Evolutionary conservation across 2,888 invertebrate species (phyloP).

Genomic region (Vesta saturnalis): DNA sequence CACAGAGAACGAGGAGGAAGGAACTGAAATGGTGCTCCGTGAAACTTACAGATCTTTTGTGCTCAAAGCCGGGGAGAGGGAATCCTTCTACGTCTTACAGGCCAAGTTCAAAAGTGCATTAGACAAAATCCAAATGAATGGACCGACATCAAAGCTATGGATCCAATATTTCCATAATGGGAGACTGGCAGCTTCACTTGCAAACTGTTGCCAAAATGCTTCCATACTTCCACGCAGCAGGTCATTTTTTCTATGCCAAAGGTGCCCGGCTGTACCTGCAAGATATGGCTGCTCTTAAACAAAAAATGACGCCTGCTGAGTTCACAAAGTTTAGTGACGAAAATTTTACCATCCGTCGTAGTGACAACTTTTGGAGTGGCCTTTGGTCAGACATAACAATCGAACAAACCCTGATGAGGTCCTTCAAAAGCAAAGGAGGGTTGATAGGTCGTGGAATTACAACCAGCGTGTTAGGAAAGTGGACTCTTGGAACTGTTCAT

Average conservation of each 20-base stretch:
- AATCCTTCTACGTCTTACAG: not conserved
- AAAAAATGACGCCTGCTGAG: not conserved
- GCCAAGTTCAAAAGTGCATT: not conserved
- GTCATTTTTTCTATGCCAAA: slow-evolving; percentile 55
- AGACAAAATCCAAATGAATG: not conserved
- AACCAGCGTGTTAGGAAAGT: slow-evolving; percentile 40
- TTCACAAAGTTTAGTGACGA: not conserved
- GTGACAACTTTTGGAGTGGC: slow-evolving; percentile 44
- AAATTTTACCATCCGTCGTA: slow-evolving; percentile 33
- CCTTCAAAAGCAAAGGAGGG: slow-evolving; percentile 40
- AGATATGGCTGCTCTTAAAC: slow-evolving; percentile 49
- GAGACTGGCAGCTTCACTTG: slow-evolving; percentile 4
- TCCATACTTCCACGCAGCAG: slow-evolving; percentile 28
- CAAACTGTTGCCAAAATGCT: too few species aligned
- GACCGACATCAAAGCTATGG: slow-evolving; percentile 16
- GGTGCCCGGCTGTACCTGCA: slow-evolving; percentile 54
- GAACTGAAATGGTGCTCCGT: not conserved
- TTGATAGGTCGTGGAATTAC: slow-evolving; percentile 39
- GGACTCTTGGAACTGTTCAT: slow-evolving; percentile 31
- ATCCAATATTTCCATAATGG: slow-evolving; percentile 3
- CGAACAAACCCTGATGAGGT: slow-evolving; percentile 36
- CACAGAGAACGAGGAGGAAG: not conserved
- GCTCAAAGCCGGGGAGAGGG: not conserved
- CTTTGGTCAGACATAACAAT: slow-evolving; percentile 49
- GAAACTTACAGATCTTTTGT: not conserved